Percentiles rank a stretch among this genome's conserved stretches.
Conservation (phyloP, 1,140 invertebrate genomes). For the Papilio aristodemus region DNA sequence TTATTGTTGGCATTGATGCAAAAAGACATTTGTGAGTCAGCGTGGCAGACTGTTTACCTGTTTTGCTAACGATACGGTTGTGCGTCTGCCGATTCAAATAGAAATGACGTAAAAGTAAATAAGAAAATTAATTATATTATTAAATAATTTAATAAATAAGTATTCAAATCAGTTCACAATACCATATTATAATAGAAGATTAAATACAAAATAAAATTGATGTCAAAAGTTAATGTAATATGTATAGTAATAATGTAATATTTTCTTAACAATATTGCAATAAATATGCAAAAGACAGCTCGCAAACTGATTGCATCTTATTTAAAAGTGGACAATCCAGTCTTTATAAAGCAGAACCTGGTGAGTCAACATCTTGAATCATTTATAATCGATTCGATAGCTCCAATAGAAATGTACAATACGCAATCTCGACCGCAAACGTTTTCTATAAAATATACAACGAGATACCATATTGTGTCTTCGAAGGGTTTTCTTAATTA, state of each 20-base stretch:
- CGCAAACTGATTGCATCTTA: slow-evolving; percentile 29
- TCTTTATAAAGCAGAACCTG: slow-evolving; percentile 19
- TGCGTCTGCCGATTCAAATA: not conserved
- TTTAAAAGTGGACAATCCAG: slow-evolving; percentile 31
- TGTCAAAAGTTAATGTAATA: not conserved
- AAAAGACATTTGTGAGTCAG: slow-evolving; percentile 64
- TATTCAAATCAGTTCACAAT: too few relatives aligned
- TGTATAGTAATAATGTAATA: not conserved
- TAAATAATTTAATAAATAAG: too few relatives aligned
- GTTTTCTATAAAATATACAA: not conserved
- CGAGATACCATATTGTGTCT: too few relatives aligned
- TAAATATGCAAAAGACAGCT: slow-evolving; percentile 20
- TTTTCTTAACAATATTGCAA: not conserved
- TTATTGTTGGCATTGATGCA: slow-evolving; percentile 55
- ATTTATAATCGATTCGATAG: slow-evolving; percentile 29
- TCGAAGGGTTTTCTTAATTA: too few relatives aligned
- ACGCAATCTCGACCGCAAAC: slow-evolving; percentile 7
- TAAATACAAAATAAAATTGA: not conserved
- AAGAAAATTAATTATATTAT: too few relatives aligned
- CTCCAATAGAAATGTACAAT: slow-evolving; percentile 28
- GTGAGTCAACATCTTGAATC: slow-evolving; percentile 32
- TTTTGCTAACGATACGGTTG: slow-evolving; percentile 31
- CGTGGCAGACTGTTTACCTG: slow-evolving; percentile 38
- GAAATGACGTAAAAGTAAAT: not conserved
- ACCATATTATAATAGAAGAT: too few relatives aligned